Percentiles rank a stretch among this genome's conserved stretches.
phyloP scores from a whole-genome alignment of 2,113 vertebrate genomes.

The Hemicordylus capensis region DNA sequence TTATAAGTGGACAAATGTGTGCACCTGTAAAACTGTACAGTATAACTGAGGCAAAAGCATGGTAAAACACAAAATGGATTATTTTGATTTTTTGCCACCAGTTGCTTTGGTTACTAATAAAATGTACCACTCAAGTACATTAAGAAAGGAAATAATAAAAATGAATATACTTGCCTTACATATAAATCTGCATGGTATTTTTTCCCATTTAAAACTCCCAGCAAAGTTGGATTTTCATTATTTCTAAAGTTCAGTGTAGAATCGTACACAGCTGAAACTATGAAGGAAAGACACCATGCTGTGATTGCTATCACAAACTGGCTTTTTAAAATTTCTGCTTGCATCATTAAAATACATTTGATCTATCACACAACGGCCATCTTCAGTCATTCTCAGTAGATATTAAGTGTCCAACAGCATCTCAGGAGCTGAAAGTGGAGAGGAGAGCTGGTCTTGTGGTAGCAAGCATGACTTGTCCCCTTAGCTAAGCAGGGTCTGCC shows the following conservation, averaged over 20 bases:
- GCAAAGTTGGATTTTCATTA: constrained; percentile 88
- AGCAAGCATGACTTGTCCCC: too few species aligned
- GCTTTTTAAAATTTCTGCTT: neutral
- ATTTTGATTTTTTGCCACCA: neutral
- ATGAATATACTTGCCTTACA: constrained; percentile 82
- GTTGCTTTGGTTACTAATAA: neutral
- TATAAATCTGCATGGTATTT: constrained; percentile 94
- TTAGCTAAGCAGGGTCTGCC: too few species aligned
- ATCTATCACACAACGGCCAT: neutral
- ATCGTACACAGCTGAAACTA: constrained; percentile 96
- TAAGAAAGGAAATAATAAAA: constrained; percentile 12
- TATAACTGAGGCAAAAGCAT: neutral
- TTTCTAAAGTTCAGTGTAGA: constrained; percentile 97
- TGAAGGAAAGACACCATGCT: constrained; percentile 58
- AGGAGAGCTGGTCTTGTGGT: too few species aligned
- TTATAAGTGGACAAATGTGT: neutral
- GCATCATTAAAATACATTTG: neutral
- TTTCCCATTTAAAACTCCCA: constrained; percentile 91
- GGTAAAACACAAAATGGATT: neutral
- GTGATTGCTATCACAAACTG: neutral
- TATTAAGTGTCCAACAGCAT: neutral
- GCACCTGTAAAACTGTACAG: neutral
- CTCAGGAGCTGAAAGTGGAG: too few species aligned
- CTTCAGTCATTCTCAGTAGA: constrained; percentile 19
- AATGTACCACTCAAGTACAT: neutral